Percentiles rank a stretch among this genome's conserved stretches.
Conservation (phyloP, 2,797 vertebrate species). For the Channallabes apus region DNA sequence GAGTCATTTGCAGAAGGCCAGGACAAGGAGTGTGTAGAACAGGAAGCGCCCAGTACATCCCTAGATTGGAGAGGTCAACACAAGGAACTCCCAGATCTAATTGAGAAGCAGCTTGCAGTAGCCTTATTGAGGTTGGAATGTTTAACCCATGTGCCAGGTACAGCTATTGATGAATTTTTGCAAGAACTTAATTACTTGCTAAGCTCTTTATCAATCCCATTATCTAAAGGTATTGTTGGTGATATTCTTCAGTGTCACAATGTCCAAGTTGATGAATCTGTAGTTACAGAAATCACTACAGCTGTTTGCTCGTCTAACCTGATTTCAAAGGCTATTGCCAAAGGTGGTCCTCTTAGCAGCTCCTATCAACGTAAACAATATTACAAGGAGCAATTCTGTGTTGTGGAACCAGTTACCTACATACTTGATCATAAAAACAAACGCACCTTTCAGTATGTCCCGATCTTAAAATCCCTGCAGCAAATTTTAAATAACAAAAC, state of each 20-base stretch:
- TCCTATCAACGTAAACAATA: neutral
- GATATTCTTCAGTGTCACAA: neutral
- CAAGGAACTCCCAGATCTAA: neutral
- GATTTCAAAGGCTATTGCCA: neutral
- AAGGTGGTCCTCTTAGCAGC: conserved; percentile 13
- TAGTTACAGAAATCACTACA: neutral
- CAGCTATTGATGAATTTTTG: conserved; percentile 27
- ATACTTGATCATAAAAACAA: conserved; percentile 22
- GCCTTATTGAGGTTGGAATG: conserved; percentile 26
- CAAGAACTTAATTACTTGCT: conserved; percentile 33
- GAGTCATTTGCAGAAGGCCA: too few species aligned
- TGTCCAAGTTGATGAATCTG: neutral
- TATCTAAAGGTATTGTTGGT: neutral
- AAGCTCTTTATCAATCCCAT: conserved; percentile 12
- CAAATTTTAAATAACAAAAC: conserved; percentile 10
- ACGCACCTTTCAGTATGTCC: conserved; percentile 18
- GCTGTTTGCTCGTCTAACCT: conserved; percentile 8
- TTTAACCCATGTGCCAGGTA: conserved; percentile 37
- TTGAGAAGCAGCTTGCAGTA: conserved; percentile 29
- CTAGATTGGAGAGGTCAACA: neutral
- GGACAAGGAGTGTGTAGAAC: too few species aligned
- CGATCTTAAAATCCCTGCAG: conserved; percentile 10
- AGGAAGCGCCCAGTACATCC: neutral
- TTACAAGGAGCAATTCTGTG: neutral
- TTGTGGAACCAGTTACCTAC: conserved; percentile 24